Evolutionary conservation across 2,888 invertebrate species (phyloP).

Genomic region (Pantelozetes paolii): DNA sequence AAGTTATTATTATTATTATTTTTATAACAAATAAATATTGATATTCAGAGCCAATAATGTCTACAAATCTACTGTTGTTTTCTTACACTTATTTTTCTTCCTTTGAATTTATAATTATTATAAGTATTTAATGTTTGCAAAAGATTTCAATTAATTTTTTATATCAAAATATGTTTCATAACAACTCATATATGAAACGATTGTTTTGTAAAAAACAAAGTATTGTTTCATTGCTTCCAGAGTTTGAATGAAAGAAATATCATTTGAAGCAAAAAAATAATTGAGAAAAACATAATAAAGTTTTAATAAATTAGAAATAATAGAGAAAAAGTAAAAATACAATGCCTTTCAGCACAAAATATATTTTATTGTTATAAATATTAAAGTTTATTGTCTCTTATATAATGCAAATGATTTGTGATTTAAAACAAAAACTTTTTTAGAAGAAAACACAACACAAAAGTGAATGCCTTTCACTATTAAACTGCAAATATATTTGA

Average conservation of each 20-base stretch:
- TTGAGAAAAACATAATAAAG: neutral
- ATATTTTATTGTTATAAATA: neutral
- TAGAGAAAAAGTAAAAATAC: neutral
- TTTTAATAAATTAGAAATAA: neutral
- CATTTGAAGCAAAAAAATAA: neutral
- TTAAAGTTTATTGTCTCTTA: neutral
- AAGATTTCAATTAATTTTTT: too few relatives aligned
- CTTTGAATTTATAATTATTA: too few relatives aligned
- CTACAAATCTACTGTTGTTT: too few relatives aligned
- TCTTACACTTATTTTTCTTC: too few relatives aligned
- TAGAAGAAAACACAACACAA: neutral
- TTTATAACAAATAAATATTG: too few relatives aligned
- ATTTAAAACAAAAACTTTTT: neutral
- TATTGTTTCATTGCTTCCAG: neutral
- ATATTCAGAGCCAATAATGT: too few relatives aligned
- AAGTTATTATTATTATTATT: too few relatives aligned
- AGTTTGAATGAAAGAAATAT: neutral
- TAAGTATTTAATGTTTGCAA: too few relatives aligned
- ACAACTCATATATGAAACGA: too few relatives aligned
- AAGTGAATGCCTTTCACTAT: neutral
- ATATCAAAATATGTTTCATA: too few relatives aligned
- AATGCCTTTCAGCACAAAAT: neutral
- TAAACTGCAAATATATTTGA: too few relatives aligned
- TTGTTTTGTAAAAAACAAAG: too few relatives aligned
- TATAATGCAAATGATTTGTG: slow-evolving; percentile 9